Evolutionary conservation across 2,888 invertebrate genomes (phyloP).

Genomic region (Falcaria lacertinaria): DNA sequence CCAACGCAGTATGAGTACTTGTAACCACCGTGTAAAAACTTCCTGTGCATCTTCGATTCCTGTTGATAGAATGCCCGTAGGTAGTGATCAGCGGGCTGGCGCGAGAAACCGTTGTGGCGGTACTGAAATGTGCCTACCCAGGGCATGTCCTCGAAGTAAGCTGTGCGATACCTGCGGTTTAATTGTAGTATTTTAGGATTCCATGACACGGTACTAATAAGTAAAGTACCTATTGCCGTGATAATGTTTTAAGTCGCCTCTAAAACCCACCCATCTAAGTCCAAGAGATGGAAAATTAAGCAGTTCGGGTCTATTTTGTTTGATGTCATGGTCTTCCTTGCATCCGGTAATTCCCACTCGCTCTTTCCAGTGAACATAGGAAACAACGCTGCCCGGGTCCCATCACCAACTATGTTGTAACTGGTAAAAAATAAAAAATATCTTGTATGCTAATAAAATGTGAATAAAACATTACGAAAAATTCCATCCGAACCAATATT

Average conservation of each 20-base stretch:
- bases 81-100: slow-evolving; percentile 94
- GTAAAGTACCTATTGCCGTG: too few species aligned
- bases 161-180: slow-evolving; percentile 82
- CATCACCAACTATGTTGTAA: slow-evolving; percentile 89
- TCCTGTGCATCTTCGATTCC: slow-evolving; percentile 42
- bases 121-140: slow-evolving; percentile 93
- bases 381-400: slow-evolving; percentile 89
- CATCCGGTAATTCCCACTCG: slow-evolving; percentile 90
- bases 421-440: too few species aligned
- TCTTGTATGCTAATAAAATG: slow-evolving; percentile 90
- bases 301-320: neutral
- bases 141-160: slow-evolving; percentile 93
- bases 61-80: slow-evolving; percentile 90
- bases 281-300: neutral
- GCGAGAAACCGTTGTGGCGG: slow-evolving; percentile 90
- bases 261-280: neutral
- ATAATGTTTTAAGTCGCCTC: too few species aligned
- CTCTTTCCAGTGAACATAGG: slow-evolving; percentile 89
- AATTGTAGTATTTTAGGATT: too few species aligned
- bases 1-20: slow-evolving; percentile 80
- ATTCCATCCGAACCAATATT: too few species aligned
- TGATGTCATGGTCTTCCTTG: slow-evolving; percentile 60
- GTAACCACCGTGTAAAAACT: slow-evolving; percentile 25
- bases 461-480: slow-evolving; percentile 45
- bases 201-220: too few species aligned